Evolutionary conservation across 2,797 vertebrate genomes (phyloP).

Genomic region (Enteromius mattozi): DNA sequence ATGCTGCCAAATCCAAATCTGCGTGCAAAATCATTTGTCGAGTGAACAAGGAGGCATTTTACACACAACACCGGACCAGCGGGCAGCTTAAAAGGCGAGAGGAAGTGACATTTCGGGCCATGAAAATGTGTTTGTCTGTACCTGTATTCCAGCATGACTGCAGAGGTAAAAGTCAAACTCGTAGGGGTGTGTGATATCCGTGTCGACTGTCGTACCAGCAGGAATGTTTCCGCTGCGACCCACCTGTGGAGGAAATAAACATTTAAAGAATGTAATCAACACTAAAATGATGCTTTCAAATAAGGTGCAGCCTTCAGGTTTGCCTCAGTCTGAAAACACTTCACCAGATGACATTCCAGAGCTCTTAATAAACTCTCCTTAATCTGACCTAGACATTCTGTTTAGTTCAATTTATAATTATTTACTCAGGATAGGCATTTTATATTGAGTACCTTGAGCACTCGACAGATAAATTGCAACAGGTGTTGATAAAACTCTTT

Average conservation of each 20-base stretch:
- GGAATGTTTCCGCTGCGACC: constrained; percentile 99
- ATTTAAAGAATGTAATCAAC: background rate
- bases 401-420: no score
- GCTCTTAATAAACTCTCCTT: no score
- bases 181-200: constrained; percentile 96
- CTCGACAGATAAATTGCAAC: background rate
- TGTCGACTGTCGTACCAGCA: constrained; percentile 97
- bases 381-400: no score
- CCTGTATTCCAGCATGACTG: constrained; percentile 99
- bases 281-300: background rate
- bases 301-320: background rate
- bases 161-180: constrained; percentile 99
- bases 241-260: constrained; percentile 77
- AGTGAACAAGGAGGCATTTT: background rate
- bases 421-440: background rate
- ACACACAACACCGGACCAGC: background rate
- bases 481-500: background rate
- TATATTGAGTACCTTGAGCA: background rate
- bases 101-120: background rate
- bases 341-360: no score
- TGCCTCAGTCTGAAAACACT: background rate
- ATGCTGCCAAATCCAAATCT: background rate
- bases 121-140: constrained; percentile 62
- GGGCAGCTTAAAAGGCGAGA: background rate
- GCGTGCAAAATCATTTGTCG: background rate